Conservation (phyloP, 2,797 vertebrate species). For the Oreortyx pictus region DNA sequence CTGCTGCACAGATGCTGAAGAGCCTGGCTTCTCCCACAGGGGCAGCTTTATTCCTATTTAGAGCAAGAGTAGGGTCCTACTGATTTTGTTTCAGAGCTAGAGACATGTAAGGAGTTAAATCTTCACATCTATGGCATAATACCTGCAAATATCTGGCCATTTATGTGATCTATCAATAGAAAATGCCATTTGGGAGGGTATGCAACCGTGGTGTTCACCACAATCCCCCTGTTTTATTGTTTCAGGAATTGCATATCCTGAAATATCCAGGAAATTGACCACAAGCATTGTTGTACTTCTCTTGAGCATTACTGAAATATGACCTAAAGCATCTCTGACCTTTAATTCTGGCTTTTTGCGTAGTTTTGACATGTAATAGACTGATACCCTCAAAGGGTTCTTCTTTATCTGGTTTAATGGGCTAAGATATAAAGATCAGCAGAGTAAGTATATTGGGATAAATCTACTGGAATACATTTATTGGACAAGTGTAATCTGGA, state of each 20-base stretch:
- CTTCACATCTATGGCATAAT: not conserved
- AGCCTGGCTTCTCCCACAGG: not conserved
- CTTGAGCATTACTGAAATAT: not conserved
- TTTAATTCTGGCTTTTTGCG: not conserved
- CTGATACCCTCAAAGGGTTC: not conserved
- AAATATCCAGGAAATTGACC: not conserved
- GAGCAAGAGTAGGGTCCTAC: not conserved
- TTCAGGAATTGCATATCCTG: not conserved
- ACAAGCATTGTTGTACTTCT: not conserved
- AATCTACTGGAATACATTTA: not conserved
- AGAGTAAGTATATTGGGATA: not conserved
- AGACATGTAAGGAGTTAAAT: not conserved
- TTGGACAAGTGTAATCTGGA: not conserved
- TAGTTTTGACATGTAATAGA: not conserved
- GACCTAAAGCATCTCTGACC: not conserved
- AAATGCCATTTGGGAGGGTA: not conserved
- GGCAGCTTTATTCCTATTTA: rapidly evolving
- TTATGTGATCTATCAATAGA: not conserved
- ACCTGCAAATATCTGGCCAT: not conserved
- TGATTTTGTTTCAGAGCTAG: not conserved
- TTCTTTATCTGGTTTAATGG: not conserved
- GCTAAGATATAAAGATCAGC: not conserved
- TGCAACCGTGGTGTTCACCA: not conserved
- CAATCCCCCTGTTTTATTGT: rapidly evolving
- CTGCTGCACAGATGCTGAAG: not conserved